Percentiles rank a stretch among this genome's conserved stretches.
Conservation (phyloP, 2,113 vertebrate genomes). For the Carassius carassius region DNA sequence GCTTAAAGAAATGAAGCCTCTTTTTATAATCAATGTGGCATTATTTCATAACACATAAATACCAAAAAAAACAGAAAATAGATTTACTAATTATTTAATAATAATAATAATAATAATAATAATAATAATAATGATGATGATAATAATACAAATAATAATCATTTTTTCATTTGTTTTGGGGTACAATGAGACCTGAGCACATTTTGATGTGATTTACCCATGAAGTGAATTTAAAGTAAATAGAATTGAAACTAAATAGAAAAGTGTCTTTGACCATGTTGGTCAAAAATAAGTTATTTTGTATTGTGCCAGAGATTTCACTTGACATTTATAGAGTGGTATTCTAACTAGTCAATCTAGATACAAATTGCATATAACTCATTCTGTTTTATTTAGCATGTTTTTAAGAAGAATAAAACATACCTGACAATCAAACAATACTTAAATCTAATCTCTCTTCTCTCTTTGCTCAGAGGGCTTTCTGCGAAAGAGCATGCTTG, state of each 20-base stretch:
- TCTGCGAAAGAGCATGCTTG: constrained; percentile 6
- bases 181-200: background rate
- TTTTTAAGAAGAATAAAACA: constrained; percentile 15
- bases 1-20: background rate
- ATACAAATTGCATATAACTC: background rate
- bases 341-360: background rate
- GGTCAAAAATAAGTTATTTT: background rate
- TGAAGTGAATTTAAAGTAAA: background rate
- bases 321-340: background rate
- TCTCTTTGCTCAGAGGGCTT: background rate
- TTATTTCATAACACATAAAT: background rate
- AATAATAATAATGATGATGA: no score
- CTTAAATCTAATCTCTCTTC: constrained; percentile 20
- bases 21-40: background rate
- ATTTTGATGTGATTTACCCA: background rate
- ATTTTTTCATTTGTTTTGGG: background rate
- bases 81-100: background rate
- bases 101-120: no score
- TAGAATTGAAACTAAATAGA: background rate
- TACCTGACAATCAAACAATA: constrained; percentile 20
- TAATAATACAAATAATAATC: no score
- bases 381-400: background rate
- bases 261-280: background rate
- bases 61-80: background rate
- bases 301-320: background rate